phyloP scores from a whole-genome alignment of 1,140 invertebrate species.

The Drosophila quadrilineata region DNA sequence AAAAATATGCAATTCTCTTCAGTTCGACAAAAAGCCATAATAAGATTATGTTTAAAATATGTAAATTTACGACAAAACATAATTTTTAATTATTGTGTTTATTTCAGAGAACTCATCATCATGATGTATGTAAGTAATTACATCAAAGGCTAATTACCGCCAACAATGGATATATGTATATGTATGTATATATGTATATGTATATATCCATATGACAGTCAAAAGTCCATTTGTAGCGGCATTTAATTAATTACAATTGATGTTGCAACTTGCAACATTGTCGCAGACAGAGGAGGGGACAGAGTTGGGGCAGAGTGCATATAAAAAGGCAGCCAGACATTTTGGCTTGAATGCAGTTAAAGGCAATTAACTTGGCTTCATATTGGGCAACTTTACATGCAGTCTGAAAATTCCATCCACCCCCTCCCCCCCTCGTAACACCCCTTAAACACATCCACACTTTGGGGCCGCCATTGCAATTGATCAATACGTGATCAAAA shows the following conservation, averaged over 20 bases:
- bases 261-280: conserved; percentile 5
- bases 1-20: too few relatives aligned
- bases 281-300: conserved; percentile 3
- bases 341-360: conserved; percentile 5
- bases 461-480: background rate
- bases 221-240: conserved; percentile 6
- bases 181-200: too few relatives aligned
- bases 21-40: too few relatives aligned
- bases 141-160: too few relatives aligned
- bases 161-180: too few relatives aligned
- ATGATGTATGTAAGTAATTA: too few relatives aligned
- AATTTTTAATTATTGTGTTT: too few relatives aligned
- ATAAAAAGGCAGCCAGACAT: too few relatives aligned
- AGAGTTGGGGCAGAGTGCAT: too few relatives aligned
- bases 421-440: background rate
- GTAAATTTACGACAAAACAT: too few relatives aligned
- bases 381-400: conserved; percentile 17
- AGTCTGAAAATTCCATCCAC: conserved; percentile 4
- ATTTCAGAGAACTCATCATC: too few relatives aligned
- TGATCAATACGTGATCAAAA: conserved; percentile 40
- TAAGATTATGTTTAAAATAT: too few relatives aligned
- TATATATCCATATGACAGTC: background rate
- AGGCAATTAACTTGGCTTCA: conserved; percentile 12
- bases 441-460: background rate
- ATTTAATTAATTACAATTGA: conserved; percentile 13